phyloP scores from a whole-genome alignment of 1,140 invertebrate species.

The Microplitis demolitor region DNA sequence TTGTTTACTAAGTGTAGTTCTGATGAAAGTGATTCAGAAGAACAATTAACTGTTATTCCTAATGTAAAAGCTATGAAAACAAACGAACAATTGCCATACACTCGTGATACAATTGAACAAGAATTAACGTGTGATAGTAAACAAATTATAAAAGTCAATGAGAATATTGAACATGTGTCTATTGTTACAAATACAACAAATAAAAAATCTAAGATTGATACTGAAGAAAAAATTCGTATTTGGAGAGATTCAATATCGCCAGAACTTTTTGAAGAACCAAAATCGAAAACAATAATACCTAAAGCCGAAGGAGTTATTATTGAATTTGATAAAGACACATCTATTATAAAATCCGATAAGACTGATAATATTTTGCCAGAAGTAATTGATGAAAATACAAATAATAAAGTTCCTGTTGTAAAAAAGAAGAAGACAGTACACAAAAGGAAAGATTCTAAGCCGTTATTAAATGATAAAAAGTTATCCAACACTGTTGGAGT shows the following conservation, averaged over 20 bases:
- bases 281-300: neutral
- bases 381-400: neutral
- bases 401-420: conserved; percentile 9
- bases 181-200: neutral
- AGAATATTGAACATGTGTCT: neutral
- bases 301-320: conserved; percentile 39
- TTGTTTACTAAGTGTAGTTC: conserved; percentile 3
- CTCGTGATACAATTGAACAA: no score
- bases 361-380: neutral
- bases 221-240: conserved; percentile 42
- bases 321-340: conserved; percentile 39
- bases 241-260: conserved; percentile 43
- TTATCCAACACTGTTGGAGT: conserved; percentile 13
- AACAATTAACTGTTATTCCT: conserved; percentile 30
- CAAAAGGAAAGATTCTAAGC: conserved; percentile 26
- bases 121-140: neutral
- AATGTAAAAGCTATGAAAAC: conserved; percentile 14
- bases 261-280: conserved; percentile 2
- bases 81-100: neutral
- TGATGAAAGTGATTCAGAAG: conserved; percentile 23
- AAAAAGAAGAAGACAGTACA: conserved; percentile 24
- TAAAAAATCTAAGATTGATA: neutral
- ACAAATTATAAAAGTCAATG: neutral
- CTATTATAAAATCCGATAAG: neutral
- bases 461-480: conserved; percentile 26